These are phyloP conservation scores for Harpalus rufipes DNA, from an alignment of 2,888 invertebrate genomes.

Conservation along the genomic window DNA sequence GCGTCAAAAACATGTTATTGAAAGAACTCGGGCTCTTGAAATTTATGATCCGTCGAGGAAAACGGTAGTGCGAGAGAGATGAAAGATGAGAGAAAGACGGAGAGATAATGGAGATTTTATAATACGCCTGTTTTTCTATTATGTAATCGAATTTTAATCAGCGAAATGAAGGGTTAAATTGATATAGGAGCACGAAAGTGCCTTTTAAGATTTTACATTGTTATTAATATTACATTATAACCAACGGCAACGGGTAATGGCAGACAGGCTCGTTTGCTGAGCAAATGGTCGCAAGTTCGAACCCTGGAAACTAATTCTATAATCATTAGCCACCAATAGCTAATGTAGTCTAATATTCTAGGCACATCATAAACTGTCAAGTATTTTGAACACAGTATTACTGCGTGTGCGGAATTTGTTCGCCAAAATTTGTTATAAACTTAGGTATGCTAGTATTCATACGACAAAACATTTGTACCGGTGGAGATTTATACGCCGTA, in stretches of 20 bases:
- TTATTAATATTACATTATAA: constrained; percentile 4
- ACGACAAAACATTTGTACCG: too few species aligned
- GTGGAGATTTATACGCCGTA: too few species aligned
- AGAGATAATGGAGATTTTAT: constrained; percentile 52
- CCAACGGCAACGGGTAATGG: background rate
- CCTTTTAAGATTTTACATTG: background rate
- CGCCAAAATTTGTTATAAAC: too few species aligned
- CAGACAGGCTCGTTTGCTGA: background rate
- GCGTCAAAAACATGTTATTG: constrained; percentile 67
- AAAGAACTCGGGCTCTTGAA: constrained; percentile 54
- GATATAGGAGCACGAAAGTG: constrained; percentile 5
- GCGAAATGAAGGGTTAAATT: constrained; percentile 43
- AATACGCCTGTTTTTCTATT: constrained; percentile 53
- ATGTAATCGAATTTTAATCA: constrained; percentile 56
- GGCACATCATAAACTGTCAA: background rate
- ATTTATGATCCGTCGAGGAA: constrained; percentile 60
- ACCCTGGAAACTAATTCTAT: background rate
- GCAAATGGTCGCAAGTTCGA: background rate
- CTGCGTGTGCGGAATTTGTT: too few species aligned
- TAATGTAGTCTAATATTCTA: background rate
- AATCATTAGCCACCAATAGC: background rate
- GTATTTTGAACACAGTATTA: background rate
- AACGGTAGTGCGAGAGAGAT: constrained; percentile 2
- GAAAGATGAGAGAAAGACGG: background rate
- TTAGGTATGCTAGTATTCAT: too few species aligned